Percentiles rank a stretch among this genome's conserved stretches.
phyloP scores from a whole-genome alignment of 2,888 invertebrate genomes.

The Phengaris alcon region DNA sequence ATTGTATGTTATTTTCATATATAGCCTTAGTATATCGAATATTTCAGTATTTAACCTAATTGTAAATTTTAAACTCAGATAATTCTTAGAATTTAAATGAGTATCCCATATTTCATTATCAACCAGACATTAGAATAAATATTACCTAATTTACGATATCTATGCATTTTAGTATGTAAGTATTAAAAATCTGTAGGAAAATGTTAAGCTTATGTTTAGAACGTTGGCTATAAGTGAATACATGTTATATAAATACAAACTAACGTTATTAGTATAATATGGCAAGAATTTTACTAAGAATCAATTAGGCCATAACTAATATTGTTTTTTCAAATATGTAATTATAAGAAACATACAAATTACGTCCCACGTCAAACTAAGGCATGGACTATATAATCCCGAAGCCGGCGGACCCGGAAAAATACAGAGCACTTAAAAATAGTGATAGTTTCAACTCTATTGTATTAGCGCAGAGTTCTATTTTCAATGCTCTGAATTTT shows the following conservation, averaged over 20 bases:
- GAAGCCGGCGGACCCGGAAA: too few species aligned
- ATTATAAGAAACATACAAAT: background rate
- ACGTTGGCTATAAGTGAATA: constrained; percentile 19
- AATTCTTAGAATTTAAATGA: constrained; percentile 27
- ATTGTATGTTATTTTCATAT: constrained; percentile 11
- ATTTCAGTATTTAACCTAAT: constrained; percentile 20
- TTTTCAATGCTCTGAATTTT: too few species aligned
- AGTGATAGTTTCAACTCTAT: too few species aligned
- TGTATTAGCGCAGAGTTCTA: too few species aligned
- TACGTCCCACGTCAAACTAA: background rate
- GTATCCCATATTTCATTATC: constrained; percentile 10
- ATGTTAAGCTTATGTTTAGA: constrained; percentile 18
- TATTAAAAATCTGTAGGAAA: constrained; percentile 28
- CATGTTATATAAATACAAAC: constrained; percentile 4
- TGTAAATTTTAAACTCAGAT: constrained; percentile 24
- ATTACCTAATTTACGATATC: constrained; percentile 27
- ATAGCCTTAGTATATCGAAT: constrained; percentile 17
- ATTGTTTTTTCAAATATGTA: background rate
- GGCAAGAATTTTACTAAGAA: constrained; percentile 18
- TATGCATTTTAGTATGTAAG: constrained; percentile 23
- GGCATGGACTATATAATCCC: too few species aligned
- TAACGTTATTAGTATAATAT: background rate
- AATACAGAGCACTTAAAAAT: too few species aligned
- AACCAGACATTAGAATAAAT: constrained; percentile 22
- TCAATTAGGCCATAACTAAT: constrained; percentile 25